These are phyloP conservation scores for Drosophila subpulchrella DNA, from an alignment of 1,140 invertebrate genomes.

Conservation along the genomic window DNA sequence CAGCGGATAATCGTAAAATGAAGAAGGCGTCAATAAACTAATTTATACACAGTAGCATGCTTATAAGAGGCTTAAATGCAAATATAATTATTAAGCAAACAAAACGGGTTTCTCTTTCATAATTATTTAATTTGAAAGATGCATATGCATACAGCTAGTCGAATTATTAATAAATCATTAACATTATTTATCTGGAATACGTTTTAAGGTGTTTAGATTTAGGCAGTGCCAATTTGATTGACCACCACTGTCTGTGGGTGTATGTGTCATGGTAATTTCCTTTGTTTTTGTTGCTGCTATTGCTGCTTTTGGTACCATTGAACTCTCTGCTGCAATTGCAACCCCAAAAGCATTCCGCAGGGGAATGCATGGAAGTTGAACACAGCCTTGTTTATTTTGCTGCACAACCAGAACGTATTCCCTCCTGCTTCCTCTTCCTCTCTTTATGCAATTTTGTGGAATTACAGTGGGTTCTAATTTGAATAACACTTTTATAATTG, in stretches of 20 bases:
- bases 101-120: background rate
- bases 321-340: slow-evolving; percentile 71
- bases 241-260: slow-evolving; percentile 20
- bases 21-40: background rate
- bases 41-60: background rate
- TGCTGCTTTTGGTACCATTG: slow-evolving; percentile 71
- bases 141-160: background rate
- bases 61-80: background rate
- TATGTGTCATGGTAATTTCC: slow-evolving; percentile 63
- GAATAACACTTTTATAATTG: background rate
- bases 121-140: background rate
- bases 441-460: slow-evolving; percentile 34
- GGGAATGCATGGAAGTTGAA: slow-evolving; percentile 68
- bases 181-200: background rate
- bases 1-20: background rate
- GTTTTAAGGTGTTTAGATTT: background rate
- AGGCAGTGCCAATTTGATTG: slow-evolving; percentile 5
- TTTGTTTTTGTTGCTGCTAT: slow-evolving; percentile 36
- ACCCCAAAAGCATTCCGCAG: slow-evolving; percentile 57
- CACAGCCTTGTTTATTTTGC: slow-evolving; percentile 52
- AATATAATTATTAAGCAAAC: background rate
- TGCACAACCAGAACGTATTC: slow-evolving; percentile 42
- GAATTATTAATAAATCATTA: background rate
- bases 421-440: slow-evolving; percentile 2
- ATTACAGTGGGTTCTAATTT: slow-evolving; percentile 11